Evolutionary conservation across 2,797 vertebrate genomes (phyloP), one percentile per base, ranked within the genome.

Genomic region (Tapirus indicus): DNA sequence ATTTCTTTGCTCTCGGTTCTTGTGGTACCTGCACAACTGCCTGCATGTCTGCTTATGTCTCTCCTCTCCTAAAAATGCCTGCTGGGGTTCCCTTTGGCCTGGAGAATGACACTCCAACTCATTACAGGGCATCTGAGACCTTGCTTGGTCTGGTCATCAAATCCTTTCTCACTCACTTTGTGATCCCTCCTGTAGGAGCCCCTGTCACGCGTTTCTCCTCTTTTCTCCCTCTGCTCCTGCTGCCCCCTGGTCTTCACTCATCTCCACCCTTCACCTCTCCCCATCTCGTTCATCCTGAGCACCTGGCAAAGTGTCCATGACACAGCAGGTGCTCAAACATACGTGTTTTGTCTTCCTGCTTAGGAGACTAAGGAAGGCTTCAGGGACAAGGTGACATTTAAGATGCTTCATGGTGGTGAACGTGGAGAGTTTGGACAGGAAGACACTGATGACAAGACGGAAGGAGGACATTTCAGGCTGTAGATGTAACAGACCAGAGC

Each of bases 271-370:
- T 60, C 41, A 5, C n/a, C 38, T 64, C 52, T 82, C n/a, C 82
- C 4, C 1, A 1, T 41, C 29, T 44, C 2, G 7, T 38, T 71
- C 29, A 1, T 8, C 41, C 11, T 1, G 1, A 7, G 21, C 21
- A n/a, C 83, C 92, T 44, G 72, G 20, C 9, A 18, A 27, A 13
- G 5, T 41, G 49, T 49, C 21, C 13, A 5, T 0, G 7, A 77
- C 49, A 3, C 14, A 27, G 41, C 2, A 49, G 7, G 25, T 69
- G 29, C 84, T 86, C 58, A 41, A 2, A 49, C 14, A 3, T 8
- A 20, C 13, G 18, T 38, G 27, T 52, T 94, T 38, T 56, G 27
- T 68, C 60, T 68, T 88, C 13, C 56, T 83, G 56, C 41, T 25
- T 14, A 47, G 78, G 64, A 74, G 17, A 3, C 6, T 27, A 49